These are phyloP conservation scores for Mycetomoellerius zeteki DNA, from an alignment of 1,140 invertebrate species.

Conservation along the genomic window DNA sequence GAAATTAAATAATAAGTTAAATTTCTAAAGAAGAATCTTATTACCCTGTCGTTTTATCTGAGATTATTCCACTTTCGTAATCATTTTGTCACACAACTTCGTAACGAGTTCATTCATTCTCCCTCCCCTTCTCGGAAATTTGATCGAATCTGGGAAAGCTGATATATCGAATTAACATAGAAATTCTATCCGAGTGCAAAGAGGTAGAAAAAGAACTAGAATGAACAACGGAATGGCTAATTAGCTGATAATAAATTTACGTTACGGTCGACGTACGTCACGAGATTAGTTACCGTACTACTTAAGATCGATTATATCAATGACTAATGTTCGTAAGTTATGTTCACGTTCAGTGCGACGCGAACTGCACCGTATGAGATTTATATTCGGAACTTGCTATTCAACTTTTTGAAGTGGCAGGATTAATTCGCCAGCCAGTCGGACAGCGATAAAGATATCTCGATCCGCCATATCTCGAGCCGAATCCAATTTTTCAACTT, in stretches of 20 bases:
- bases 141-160: not conserved
- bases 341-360: not conserved
- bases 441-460: conserved; percentile 48
- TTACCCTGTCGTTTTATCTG: not conserved
- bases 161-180: conserved; percentile 51
- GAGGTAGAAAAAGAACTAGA: not conserved
- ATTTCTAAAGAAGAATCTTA: not conserved
- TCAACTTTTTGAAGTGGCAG: conserved; percentile 47
- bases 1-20: not conserved
- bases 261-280: conserved; percentile 55
- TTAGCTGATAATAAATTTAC: conserved; percentile 73
- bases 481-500: conserved; percentile 45
- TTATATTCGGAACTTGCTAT: conserved; percentile 45
- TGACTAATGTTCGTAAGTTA: conserved; percentile 42
- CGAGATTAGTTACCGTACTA: conserved; percentile 30
- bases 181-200: not conserved
- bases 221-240: conserved; percentile 50
- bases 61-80: not conserved
- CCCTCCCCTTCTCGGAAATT: not conserved
- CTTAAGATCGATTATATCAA: conserved; percentile 57
- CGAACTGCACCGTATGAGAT: not conserved
- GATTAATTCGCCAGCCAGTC: conserved; percentile 35
- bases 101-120: not conserved
- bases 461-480: not conserved
- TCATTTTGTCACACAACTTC: not conserved